Percentiles rank a stretch among this genome's conserved stretches.
phyloP scores from a whole-genome alignment of 2,113 vertebrate genomes.

The Corythaeola cristata region DNA sequence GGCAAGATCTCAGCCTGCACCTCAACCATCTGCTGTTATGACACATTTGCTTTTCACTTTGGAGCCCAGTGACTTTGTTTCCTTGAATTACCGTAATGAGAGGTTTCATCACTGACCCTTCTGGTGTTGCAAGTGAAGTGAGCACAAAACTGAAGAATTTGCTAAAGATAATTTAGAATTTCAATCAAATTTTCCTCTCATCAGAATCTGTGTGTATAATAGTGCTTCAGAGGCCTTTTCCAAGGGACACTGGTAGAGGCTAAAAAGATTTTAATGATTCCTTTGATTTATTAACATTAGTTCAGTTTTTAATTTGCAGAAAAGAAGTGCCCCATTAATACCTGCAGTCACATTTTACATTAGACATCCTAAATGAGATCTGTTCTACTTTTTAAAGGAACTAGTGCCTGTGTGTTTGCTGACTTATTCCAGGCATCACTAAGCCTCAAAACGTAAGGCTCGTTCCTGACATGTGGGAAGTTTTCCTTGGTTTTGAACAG shows the following conservation, averaged over 20 bases:
- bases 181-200: background rate
- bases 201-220: background rate
- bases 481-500: background rate
- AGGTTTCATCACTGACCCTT: background rate
- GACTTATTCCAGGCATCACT: background rate
- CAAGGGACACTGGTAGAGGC: background rate
- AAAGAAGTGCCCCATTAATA: background rate
- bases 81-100: background rate
- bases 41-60: background rate
- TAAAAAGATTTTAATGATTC: slow-evolving; percentile 11
- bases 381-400: background rate
- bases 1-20: background rate
- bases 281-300: slow-evolving; percentile 22
- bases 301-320: background rate
- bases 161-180: background rate
- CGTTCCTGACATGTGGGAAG: background rate
- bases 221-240: background rate
- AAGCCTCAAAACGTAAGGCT: background rate
- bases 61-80: background rate
- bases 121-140: background rate
- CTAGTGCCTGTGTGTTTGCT: background rate
- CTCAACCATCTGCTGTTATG: background rate
- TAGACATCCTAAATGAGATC: background rate
- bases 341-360: background rate
- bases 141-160: background rate